A percentile compares a stretch with the other conserved stretches of the same genome.
Evolutionary conservation across 2,113 vertebrate genomes (phyloP).

Genomic region (Poecile atricapillus): DNA sequence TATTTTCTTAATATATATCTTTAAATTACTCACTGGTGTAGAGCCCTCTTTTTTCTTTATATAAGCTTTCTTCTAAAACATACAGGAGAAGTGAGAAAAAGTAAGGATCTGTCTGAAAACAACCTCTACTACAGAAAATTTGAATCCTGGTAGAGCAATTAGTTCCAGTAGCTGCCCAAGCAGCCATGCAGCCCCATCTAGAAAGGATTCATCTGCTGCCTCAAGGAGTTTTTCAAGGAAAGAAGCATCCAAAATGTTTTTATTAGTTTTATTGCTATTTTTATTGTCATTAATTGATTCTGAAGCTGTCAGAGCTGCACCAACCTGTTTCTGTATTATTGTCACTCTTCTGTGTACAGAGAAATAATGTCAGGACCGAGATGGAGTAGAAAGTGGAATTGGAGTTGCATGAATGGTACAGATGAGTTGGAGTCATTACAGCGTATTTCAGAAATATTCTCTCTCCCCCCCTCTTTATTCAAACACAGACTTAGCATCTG

Average conservation of each 20-base stretch:
- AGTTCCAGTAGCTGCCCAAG: conserved; percentile 10
- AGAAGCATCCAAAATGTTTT: not conserved
- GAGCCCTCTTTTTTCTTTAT: not conserved
- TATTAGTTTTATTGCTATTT: not conserved
- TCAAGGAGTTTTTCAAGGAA: not conserved
- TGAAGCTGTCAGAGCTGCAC: not conserved
- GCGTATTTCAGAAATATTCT: not conserved
- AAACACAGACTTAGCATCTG: conserved; percentile 43
- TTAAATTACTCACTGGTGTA: conserved; percentile 19
- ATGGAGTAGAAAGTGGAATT: not conserved
- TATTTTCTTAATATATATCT: not conserved
- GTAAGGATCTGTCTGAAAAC: not conserved
- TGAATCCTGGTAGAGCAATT: conserved; percentile 10
- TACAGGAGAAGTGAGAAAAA: not conserved
- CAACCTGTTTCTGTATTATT: not conserved
- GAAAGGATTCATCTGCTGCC: not conserved
- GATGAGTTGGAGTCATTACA: conserved; percentile 64
- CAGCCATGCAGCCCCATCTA: not conserved
- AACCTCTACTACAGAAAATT: not conserved
- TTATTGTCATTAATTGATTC: not conserved
- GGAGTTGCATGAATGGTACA: conserved; percentile 47
- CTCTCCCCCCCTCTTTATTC: not conserved
- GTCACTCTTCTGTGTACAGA: not conserved
- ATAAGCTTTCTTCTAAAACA: not conserved
- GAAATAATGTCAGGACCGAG: not conserved